A percentile compares a stretch with the other conserved stretches of the same genome.
phyloP scores from a whole-genome alignment of 1,140 invertebrate species.

The Brachionus rubens region DNA sequence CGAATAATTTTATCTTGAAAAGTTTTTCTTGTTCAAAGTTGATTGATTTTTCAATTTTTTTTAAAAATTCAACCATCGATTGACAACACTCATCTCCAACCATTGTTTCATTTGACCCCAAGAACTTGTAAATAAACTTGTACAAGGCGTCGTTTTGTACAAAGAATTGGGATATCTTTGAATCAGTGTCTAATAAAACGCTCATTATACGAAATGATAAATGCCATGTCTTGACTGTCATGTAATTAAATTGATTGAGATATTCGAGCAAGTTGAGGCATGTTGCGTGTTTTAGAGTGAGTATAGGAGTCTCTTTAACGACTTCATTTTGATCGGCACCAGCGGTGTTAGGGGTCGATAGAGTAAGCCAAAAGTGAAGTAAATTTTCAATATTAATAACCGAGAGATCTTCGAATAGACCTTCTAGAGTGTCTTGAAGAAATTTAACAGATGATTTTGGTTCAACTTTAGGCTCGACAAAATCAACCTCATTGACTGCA shows the following conservation, averaged over 20 bases:
- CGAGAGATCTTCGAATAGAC: background rate
- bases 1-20: conserved; percentile 6
- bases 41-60: conserved; percentile 2
- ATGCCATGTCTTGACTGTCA: conserved; percentile 35
- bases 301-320: background rate
- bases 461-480: background rate
- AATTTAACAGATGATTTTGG: background rate
- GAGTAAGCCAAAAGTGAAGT: conserved; percentile 16
- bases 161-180: background rate
- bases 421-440: background rate
- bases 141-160: background rate
- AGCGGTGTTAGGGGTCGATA: background rate
- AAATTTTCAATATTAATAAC: conserved; percentile 34
- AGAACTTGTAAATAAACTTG: conserved; percentile 24
- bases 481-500: background rate
- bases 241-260: conserved; percentile 3
- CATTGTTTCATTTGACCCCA: conserved; percentile 49
- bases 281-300: background rate
- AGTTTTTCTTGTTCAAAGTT: background rate
- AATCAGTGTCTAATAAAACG: background rate
- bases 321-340: background rate
- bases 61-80: conserved; percentile 48
- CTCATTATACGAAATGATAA: background rate
- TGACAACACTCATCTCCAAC: conserved; percentile 48
- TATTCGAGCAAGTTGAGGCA: background rate